phyloP scores from a whole-genome alignment of 1,140 invertebrate genomes.

The Geopemphigus sp. region DNA sequence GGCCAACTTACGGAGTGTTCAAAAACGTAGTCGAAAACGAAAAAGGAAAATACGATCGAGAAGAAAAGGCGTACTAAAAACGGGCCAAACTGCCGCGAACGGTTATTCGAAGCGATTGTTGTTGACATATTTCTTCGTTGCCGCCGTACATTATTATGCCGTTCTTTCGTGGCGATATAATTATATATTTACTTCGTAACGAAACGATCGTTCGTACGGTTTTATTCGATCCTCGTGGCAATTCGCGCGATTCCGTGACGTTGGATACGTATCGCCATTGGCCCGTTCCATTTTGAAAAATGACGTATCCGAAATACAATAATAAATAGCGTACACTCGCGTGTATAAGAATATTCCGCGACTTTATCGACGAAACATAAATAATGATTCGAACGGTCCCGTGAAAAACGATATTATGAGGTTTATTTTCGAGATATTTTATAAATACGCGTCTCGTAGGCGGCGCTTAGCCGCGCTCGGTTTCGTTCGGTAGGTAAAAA shows the following conservation, averaged over 20 bases:
- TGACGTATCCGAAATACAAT: neutral
- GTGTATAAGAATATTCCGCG: neutral
- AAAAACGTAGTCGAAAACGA: no score
- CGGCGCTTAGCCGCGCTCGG: neutral
- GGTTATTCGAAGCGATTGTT: no score
- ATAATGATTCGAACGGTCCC: neutral
- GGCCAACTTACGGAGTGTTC: neutral
- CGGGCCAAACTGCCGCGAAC: no score
- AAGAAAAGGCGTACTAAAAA: no score
- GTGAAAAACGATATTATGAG: neutral
- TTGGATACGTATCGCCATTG: neutral
- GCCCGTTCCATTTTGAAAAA: no score
- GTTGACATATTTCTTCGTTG: no score
- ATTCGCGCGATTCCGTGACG: neutral
- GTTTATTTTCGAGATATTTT: neutral
- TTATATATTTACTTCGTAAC: neutral
- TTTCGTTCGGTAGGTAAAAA: no score
- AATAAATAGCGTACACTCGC: neutral
- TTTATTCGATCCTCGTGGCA: neutral
- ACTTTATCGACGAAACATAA: neutral
- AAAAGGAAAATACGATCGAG: no score
- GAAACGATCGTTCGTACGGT: neutral
- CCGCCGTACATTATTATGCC: no score
- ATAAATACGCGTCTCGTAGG: neutral
- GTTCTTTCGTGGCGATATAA: no score